These are phyloP conservation scores for Cynocephalus volans DNA, from an alignment of 2,113 vertebrate genomes.

Conservation along the genomic window DNA sequence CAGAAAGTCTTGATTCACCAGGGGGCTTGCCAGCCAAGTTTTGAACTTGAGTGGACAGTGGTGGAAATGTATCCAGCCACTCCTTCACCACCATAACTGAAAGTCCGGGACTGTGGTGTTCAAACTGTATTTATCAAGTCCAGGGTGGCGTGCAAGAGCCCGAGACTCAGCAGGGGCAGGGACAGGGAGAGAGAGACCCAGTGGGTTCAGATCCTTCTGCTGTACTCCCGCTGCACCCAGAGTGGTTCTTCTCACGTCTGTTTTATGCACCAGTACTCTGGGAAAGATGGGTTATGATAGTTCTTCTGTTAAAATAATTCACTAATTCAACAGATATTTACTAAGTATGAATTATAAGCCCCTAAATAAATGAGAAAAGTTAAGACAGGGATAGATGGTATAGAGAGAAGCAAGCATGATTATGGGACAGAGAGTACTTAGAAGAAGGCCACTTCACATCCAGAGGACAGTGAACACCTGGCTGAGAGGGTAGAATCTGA, in stretches of 20 bases:
- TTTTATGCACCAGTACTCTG: background rate
- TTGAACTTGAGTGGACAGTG: background rate
- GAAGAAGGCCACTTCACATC: background rate
- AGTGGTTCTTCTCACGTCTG: background rate
- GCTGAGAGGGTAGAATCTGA: background rate
- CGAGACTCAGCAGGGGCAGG: background rate
- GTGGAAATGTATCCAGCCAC: background rate
- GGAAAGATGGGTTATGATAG: background rate
- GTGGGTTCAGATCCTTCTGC: background rate
- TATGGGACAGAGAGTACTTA: background rate
- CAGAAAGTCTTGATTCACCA: background rate
- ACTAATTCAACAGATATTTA: slow-evolving; percentile 11
- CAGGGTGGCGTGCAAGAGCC: background rate
- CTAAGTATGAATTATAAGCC: background rate
- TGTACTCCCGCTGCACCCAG: background rate
- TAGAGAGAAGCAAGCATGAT: background rate
- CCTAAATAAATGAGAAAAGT: background rate
- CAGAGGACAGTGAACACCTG: background rate
- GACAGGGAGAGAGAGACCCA: fast-evolving
- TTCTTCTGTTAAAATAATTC: background rate
- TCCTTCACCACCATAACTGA: background rate
- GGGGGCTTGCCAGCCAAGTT: background rate
- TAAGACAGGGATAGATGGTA: background rate
- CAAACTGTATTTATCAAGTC: background rate
- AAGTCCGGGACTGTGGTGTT: background rate